These are phyloP conservation scores for Drosophila ercepeae DNA, from an alignment of 1,140 invertebrate genomes.

Conservation along the genomic window DNA sequence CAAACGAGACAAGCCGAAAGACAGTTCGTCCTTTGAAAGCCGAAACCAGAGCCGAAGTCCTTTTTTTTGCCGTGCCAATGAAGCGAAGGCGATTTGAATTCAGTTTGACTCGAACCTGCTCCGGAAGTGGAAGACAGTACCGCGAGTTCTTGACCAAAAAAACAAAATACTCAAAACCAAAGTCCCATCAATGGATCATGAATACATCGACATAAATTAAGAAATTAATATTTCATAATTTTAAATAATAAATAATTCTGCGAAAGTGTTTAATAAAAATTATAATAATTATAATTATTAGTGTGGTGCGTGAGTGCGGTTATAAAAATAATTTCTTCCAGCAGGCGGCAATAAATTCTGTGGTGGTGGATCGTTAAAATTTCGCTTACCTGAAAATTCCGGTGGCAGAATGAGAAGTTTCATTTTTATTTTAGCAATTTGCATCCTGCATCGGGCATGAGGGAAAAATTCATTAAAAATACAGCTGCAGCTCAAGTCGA, in stretches of 20 bases:
- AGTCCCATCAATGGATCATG: constrained; percentile 13
- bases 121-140: constrained; percentile 73
- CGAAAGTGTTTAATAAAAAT: constrained; percentile 40
- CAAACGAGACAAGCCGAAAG: constrained; percentile 18
- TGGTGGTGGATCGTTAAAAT: constrained; percentile 43
- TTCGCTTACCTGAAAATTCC: constrained; percentile 39
- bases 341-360: constrained; percentile 45
- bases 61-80: constrained; percentile 53
- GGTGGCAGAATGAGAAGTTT: background rate
- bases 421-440: constrained; percentile 42
- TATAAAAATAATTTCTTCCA: constrained; percentile 31
- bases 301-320: constrained; percentile 18
- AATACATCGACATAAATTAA: constrained; percentile 9
- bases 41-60: constrained; percentile 13
- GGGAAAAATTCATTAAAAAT: constrained; percentile 65
- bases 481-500: constrained; percentile 41
- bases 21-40: background rate
- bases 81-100: constrained; percentile 59
- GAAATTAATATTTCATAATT: constrained; percentile 14
- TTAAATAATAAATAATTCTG: constrained; percentile 23
- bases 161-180: background rate
- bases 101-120: constrained; percentile 77
- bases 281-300: constrained; percentile 12
- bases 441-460: constrained; percentile 25
- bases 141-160: constrained; percentile 42